Percentiles rank a stretch among this genome's conserved stretches.
These are phyloP conservation scores for Bimastos eiseni DNA, from an alignment of 2,888 invertebrate species.

Conservation along the genomic window DNA sequence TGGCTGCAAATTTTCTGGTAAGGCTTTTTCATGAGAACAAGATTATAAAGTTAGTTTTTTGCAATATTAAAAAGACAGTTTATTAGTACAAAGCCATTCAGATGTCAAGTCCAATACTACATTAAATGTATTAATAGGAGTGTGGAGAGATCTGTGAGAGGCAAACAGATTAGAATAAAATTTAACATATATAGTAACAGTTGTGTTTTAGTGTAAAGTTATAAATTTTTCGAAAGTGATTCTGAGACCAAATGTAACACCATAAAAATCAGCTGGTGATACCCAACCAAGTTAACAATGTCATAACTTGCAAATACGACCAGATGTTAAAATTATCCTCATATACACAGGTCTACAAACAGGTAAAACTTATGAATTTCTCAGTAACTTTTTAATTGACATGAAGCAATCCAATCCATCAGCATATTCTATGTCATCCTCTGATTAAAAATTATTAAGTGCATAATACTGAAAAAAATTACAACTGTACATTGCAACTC, in stretches of 20 bases:
- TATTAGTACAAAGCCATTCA: no score
- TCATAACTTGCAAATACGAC: neutral
- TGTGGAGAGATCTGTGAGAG: no score
- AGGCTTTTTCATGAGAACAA: no score
- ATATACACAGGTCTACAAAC: neutral
- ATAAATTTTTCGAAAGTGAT: neutral
- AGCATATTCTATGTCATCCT: neutral
- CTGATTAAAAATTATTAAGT: neutral
- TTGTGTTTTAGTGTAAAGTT: neutral
- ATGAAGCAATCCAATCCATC: neutral
- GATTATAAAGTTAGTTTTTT: no score
- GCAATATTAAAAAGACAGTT: no score
- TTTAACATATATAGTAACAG: neutral
- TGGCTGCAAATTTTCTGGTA: no score
- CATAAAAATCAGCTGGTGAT: neutral
- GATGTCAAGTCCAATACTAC: no score
- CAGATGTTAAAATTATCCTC: neutral
- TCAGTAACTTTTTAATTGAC: neutral
- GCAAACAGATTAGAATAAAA: no score
- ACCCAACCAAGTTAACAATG: neutral
- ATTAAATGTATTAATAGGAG: no score
- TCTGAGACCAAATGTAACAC: neutral
- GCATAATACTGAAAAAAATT: slow-evolving; percentile 9
- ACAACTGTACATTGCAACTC: slow-evolving; percentile 70
- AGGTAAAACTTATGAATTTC: neutral